Conservation (phyloP, 2,113 vertebrate species). For the Alosa alosa region DNA sequence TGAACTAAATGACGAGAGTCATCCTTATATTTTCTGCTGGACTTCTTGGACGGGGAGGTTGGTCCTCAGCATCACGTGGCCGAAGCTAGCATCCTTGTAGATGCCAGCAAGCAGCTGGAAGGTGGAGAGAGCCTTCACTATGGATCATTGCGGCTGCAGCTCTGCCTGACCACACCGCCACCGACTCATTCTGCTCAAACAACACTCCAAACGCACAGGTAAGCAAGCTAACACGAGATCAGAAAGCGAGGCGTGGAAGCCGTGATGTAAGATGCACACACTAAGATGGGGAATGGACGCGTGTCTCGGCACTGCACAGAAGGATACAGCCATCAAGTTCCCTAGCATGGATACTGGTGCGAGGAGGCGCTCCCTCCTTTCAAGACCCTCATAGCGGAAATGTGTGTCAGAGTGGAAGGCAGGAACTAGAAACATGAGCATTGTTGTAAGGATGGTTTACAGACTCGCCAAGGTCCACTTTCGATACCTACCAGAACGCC, state of each 20-base stretch:
- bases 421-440: neutral
- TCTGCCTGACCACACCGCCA: conserved; percentile 42
- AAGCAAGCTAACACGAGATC: conserved; percentile 15
- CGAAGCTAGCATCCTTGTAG: conserved; percentile 12
- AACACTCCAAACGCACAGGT: conserved; percentile 51
- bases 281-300: neutral
- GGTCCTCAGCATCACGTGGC: conserved; percentile 25
- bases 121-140: conserved; percentile 40
- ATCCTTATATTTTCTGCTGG: conserved; percentile 22
- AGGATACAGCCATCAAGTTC: conserved; percentile 8
- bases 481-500: neutral
- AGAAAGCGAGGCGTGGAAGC: neutral
- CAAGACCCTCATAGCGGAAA: neutral
- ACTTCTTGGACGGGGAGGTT: conserved; percentile 24
- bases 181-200: conserved; percentile 42
- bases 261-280: neutral
- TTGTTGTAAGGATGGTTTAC: neutral
- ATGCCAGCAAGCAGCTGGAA: conserved; percentile 22
- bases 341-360: neutral
- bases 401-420: conserved; percentile 20
- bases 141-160: conserved; percentile 40
- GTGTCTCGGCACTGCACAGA: neutral
- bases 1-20: neutral
- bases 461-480: neutral
- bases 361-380: conserved; percentile 26